Evolutionary conservation across 2,888 invertebrate genomes (phyloP).

Genomic region (Hypena proboscidalis): DNA sequence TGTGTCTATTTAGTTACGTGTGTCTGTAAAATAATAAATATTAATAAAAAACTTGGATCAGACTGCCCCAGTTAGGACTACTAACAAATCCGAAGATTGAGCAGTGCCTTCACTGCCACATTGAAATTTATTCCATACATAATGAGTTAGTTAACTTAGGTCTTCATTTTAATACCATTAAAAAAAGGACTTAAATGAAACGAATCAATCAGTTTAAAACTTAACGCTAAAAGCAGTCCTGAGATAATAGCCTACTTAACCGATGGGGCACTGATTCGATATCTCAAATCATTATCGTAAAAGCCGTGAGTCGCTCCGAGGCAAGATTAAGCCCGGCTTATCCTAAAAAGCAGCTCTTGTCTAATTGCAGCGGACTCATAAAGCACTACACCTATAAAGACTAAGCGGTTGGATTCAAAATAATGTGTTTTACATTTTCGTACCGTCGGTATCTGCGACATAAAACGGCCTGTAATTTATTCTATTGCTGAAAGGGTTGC

Average conservation of each 20-base stretch:
- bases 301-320: constrained; percentile 58
- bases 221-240: constrained; percentile 18
- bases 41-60: too few species aligned
- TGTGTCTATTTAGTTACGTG: too few species aligned
- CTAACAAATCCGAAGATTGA: too few species aligned
- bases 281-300: constrained; percentile 71
- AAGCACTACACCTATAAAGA: constrained; percentile 82
- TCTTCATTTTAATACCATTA: too few species aligned
- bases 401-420: constrained; percentile 84
- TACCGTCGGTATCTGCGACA: constrained; percentile 82
- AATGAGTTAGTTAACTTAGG: too few species aligned
- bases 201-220: constrained; percentile 15
- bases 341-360: constrained; percentile 78
- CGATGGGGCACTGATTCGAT: constrained; percentile 47
- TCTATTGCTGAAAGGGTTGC: constrained; percentile 85
- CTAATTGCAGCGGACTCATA: constrained; percentile 80
- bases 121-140: too few species aligned
- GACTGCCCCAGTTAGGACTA: too few species aligned
- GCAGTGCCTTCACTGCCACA: too few species aligned
- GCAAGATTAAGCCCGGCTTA: constrained; percentile 60
- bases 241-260: constrained; percentile 34
- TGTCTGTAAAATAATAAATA: too few species aligned
- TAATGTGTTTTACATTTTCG: constrained; percentile 84
- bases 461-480: constrained; percentile 85
- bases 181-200: constrained; percentile 15